Conservation (phyloP, 2,113 vertebrate species). For the Paracanthobrama guichenoti region DNA sequence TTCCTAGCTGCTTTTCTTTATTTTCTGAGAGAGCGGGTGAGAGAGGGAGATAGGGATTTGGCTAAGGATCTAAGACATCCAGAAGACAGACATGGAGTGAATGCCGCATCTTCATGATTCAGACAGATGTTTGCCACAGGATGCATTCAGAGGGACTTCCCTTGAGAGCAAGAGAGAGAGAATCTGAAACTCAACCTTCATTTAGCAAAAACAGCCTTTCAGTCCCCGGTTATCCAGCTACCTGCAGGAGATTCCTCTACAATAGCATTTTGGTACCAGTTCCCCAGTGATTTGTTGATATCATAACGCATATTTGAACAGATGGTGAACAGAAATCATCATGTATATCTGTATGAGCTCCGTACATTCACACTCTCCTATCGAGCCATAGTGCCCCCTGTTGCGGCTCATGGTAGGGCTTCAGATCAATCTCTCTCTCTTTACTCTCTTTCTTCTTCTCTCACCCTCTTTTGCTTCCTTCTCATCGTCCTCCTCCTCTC, state of each 20-base stretch:
- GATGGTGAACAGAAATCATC: not conserved
- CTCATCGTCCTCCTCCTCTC: not conserved
- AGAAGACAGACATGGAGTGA: slow-evolving; percentile 9
- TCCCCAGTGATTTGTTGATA: not conserved
- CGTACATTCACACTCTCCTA: not conserved
- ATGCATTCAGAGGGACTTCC: not conserved
- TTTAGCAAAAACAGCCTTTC: slow-evolving; percentile 20
- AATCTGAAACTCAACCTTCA: slow-evolving; percentile 15
- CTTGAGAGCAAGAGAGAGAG: not conserved
- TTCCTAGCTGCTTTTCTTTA: not conserved
- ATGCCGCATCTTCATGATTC: not conserved
- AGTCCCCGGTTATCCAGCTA: not conserved
- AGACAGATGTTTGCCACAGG: slow-evolving; percentile 21
- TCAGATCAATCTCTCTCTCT: slow-evolving; percentile 39
- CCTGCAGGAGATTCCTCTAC: not conserved
- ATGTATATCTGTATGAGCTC: not conserved
- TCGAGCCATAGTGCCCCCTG: not conserved
- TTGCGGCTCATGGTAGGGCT: slow-evolving; percentile 3
- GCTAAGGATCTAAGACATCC: slow-evolving; percentile 14
- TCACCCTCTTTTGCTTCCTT: slow-evolving; percentile 32
- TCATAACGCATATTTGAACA: slow-evolving; percentile 12
- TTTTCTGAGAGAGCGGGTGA: not conserved
- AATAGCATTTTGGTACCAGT: not conserved
- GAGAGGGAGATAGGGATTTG: not conserved
- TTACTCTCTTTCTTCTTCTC: slow-evolving; percentile 23